Base-by-base conservation (phyloP, 1,140 invertebrate genomes). In the Caenorhabditis tropicalis region DNA sequence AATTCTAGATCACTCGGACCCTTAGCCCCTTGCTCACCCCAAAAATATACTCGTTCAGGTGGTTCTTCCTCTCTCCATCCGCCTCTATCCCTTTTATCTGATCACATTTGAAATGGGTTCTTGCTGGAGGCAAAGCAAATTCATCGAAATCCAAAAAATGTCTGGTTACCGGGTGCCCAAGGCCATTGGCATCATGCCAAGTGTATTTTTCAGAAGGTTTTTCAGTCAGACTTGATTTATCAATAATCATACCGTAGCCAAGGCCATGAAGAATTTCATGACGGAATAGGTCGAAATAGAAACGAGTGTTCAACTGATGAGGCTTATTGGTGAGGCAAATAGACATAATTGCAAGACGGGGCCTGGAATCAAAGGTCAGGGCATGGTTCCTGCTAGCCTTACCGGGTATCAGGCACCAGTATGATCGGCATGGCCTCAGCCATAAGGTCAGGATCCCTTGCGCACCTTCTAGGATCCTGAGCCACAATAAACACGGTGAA, bases 31-130 rank as follows among this genome's bases (percentile, higher is more conserved):
- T 12, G 21, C 65, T 74, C 10, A 74, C 65, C 65, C 65, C 36
- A 74, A 74, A 74, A 43, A 74, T 46, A 24, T 74, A 74, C 21
- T 74, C 65, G 43, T 74, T 74, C 36, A 74, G n/a, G 24, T 74
- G 65, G 15, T 74, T 74, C 16, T 74, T 74, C 19, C 33, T 39
- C 65, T 74, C 65, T 15, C 65, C 65, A 43, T 74, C 65, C n/a
- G 65, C 65, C 9, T 43, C n/a, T 10, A 74, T 24, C n/a, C 65
- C 65, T 10, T 31, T 31, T 36, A 74, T 43, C 0, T 74, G 43
- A 3, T 43, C 1, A 43, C 65, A 74, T 21, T 10, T 9, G 27
- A 74, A 74, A 43, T 74, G 65, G 2, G 9, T 21, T 24, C 43
- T 74, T 27, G 36, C 36, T 4, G 5, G 2, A 12, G 43, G 10